Evolutionary conservation across 2,797 vertebrate genomes (phyloP), one percentile per base, ranked within the genome.

Genomic region (Florisuga fusca): DNA sequence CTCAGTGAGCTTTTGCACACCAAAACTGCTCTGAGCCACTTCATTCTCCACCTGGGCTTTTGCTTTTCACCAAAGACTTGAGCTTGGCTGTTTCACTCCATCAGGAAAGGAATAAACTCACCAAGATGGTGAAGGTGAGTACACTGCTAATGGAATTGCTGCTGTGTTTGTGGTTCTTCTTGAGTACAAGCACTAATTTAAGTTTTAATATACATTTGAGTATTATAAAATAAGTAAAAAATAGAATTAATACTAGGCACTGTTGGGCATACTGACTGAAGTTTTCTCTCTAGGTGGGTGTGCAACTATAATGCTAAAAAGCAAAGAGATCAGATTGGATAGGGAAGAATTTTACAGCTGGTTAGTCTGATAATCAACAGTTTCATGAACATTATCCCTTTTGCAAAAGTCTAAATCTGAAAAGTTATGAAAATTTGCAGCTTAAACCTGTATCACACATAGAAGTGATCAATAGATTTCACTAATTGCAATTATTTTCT

Each of bases 121-220:
- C 27, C 91, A 82, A 57, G 76, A 97, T 97, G 97, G 76, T 94
- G 31, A 96, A 96, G 95, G 97, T 97, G 89, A 96, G 96, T 97
- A n/a, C 55, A 19, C 1, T 5, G 16, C 17, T 58, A 22, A n/a
- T 3, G 5, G 61, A 75, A 15, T 1, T 48, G 50, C 23, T 23
- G 18, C 38, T 73, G 38, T 29, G 3, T 59, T 22, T 2, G 6
- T 34, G 13, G 11, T 84, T 43, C 61, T 91, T 73, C 72, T 50
- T 22, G 16, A 69, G 34, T 58, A 54, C 5, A n/a, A 61, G 51
- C 14, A 58, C 43, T 54, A 8, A 33, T 51, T 71, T 16, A 36
- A 59, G 27, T 13, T 75, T 50, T 29, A 36, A n/a, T 64, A 53
- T 4, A 6, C 7, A 6, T 50, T 3, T 59, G 2, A 22, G 25